Base-by-base conservation (phyloP, 2,113 vertebrate species). In the Xiphophorus hellerii region DNA sequence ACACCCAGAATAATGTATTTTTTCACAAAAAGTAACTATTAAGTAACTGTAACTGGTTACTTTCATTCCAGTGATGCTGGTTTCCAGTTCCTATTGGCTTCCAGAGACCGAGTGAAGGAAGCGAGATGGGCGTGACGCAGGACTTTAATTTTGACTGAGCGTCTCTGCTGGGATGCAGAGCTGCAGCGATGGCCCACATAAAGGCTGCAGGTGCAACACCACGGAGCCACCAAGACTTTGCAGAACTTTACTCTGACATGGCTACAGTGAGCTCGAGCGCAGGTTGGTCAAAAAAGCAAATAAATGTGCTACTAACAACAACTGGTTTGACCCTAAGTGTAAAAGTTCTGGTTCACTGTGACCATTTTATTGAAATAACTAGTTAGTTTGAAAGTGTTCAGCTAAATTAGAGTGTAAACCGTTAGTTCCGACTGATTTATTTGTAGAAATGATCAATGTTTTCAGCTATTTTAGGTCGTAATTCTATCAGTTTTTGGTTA, bases 251-350 rank as follows among this genome's bases (percentile, higher is more conserved):
- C 84, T 91, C 93, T 1, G 93, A 94, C 30, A 90, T 94, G 81
- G 89, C 86, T 2, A 90, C 93, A 0, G 94, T 95, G 75, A 95
- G 92, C 91, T 94, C 94, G 78, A 95, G 89, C 0, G 93, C 90
- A 90, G 94, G 94, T 95, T 79, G 92, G 94, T 83, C 42, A 0
- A 14, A 27, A n/a, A 48, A 17, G 22, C 4, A 54, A 9, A 8
- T 1, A 28, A 51, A 6, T 73, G 1, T n/a, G 17, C 37, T 37
- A 28, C 37, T 37, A 22, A 58, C 1, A 2, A 54, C 22, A 2
- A 25, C 51, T 25, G 51, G 25, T 17, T 25, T 54, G 22, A 54
- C 51, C 51, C 22, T n/a, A 54, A 54, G 22, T n/a, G 51, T 25
- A 25, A 54, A n/a, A 25, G 20, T 14, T 31, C 17, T n/a, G 44